phyloP scores from a whole-genome alignment of 2,888 invertebrate species.

The Oligia latruncula region DNA sequence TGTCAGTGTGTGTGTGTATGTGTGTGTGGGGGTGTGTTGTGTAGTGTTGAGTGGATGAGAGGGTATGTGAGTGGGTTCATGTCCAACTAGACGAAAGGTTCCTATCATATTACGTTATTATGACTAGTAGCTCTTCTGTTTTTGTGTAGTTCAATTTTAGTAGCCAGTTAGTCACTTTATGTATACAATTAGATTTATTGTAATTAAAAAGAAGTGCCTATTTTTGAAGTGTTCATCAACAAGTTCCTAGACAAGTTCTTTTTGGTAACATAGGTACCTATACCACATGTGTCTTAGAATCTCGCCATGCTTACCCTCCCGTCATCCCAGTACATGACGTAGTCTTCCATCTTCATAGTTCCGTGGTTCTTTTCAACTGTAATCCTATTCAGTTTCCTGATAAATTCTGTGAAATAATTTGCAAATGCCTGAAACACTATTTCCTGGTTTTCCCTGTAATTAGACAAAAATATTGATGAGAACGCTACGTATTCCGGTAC shows the following conservation, averaged over 20 bases:
- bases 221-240: no score
- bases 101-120: no score
- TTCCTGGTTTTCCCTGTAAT: constrained; percentile 70
- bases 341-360: constrained; percentile 63
- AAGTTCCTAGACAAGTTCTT: not conserved
- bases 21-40: no score
- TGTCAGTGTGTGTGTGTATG: no score
- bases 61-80: no score
- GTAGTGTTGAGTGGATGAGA: no score
- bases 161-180: no score
- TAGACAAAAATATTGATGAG: not conserved
- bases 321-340: constrained; percentile 68
- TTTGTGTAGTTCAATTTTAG: no score
- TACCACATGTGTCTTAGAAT: not conserved
- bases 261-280: not conserved
- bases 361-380: constrained; percentile 66
- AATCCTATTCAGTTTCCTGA: constrained; percentile 68
- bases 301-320: constrained; percentile 28
- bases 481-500: no score
- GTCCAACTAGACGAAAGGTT: no score
- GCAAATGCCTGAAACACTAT: constrained; percentile 67
- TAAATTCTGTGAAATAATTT: constrained; percentile 59
- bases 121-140: no score
- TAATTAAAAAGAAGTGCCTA: not conserved
- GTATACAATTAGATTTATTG: no score